These are phyloP conservation scores for Epirrita christyi DNA, from an alignment of 2,888 invertebrate species.

Conservation along the genomic window DNA sequence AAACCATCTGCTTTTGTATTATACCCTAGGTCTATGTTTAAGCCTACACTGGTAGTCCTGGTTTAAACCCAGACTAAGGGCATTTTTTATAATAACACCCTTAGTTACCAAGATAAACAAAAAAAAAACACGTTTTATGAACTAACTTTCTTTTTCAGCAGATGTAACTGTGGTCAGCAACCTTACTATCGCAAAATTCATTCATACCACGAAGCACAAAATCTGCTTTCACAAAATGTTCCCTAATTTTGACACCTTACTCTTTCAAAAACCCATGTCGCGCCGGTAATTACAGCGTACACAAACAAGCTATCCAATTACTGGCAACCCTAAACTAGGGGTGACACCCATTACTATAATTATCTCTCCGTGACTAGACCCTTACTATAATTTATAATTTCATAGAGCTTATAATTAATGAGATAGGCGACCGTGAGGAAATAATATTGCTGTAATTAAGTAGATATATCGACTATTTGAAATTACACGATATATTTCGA, in stretches of 20 bases:
- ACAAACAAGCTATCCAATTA: constrained; percentile 31
- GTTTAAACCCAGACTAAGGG: no score
- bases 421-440: constrained; percentile 1
- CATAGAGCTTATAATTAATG: constrained; percentile 29
- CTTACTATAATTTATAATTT: constrained; percentile 52
- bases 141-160: no score
- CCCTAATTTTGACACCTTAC: constrained; percentile 13
- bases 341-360: constrained; percentile 54
- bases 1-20: no score
- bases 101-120: no score
- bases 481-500: neutral
- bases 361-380: constrained; percentile 53
- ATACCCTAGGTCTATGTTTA: no score
- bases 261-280: constrained; percentile 18
- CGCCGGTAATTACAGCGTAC: constrained; percentile 13
- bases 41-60: no score
- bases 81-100: no score
- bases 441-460: neutral
- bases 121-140: no score
- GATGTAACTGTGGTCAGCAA: no score
- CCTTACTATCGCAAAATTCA: no score
- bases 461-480: neutral
- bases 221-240: constrained; percentile 2
- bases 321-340: constrained; percentile 43
- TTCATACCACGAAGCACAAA: constrained; percentile 1